phyloP scores from a whole-genome alignment of 2,113 vertebrate genomes.

The Columba janthina region DNA sequence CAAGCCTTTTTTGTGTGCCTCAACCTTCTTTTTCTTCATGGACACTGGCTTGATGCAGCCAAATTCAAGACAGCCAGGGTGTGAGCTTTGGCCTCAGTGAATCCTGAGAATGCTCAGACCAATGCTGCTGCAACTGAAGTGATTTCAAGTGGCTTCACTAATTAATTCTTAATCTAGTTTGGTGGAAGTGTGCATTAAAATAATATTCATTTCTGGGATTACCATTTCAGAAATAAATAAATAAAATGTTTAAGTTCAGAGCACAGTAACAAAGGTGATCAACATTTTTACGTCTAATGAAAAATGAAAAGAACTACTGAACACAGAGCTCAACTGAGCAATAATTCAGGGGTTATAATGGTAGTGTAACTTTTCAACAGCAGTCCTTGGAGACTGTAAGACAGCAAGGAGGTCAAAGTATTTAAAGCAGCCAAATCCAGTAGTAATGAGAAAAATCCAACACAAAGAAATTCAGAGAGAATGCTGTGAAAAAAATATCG shows the following conservation, averaged over 20 bases:
- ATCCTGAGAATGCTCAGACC: neutral
- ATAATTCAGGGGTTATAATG: neutral
- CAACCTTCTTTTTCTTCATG: neutral
- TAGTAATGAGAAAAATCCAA: slow-evolving; percentile 1
- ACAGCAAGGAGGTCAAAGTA: neutral
- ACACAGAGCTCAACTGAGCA: neutral
- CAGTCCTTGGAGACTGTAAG: neutral
- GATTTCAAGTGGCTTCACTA: neutral
- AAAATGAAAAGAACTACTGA: neutral
- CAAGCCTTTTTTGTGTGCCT: neutral
- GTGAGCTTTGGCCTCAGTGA: neutral
- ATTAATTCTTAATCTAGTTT: neutral
- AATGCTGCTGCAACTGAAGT: neutral
- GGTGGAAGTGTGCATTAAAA: neutral
- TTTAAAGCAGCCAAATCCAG: neutral
- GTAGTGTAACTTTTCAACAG: neutral
- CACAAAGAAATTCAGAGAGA: neutral
- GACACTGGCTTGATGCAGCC: neutral
- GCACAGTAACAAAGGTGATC: neutral
- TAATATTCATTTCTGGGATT: neutral
- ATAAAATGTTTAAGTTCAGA: neutral
- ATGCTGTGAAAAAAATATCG: neutral
- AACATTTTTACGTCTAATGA: neutral
- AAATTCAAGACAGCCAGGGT: neutral
- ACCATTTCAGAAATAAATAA: neutral